Conservation (phyloP, 2,113 vertebrate species). For the Verasper variegatus region DNA sequence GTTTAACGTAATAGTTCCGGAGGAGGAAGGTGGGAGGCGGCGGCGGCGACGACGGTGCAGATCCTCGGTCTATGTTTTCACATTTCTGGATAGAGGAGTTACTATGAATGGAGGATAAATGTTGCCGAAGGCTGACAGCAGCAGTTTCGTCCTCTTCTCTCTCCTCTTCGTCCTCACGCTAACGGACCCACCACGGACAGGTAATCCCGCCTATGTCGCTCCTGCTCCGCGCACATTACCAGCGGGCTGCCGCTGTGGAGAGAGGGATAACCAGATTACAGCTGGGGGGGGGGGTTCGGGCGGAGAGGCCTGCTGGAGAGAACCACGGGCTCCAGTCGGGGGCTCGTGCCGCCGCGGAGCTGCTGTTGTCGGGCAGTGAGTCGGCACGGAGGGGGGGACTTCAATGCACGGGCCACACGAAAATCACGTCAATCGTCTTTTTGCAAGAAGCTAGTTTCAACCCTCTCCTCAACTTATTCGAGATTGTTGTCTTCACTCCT, state of each 20-base stretch:
- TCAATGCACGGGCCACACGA: no score
- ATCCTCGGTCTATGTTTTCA: constrained; percentile 61
- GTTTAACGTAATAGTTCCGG: constrained; percentile 27
- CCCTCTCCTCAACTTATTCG: no score
- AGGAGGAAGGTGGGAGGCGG: constrained; percentile 6
- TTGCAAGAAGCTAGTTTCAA: no score
- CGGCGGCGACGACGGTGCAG: constrained; percentile 44
- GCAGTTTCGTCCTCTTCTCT: constrained; percentile 90
- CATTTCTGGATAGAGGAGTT: constrained; percentile 83
- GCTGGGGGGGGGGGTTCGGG: constrained; percentile 2
- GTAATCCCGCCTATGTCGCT: constrained; percentile 73
- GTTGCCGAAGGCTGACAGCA: constrained; percentile 96
- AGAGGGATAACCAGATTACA: constrained; percentile 29
- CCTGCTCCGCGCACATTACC: neutral
- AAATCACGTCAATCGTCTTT: neutral
- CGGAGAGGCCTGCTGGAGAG: constrained; percentile 46
- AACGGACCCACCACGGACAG: constrained; percentile 94
- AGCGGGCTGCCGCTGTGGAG: neutral
- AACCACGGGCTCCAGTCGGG: constrained; percentile 46
- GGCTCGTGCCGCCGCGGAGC: constrained; percentile 5
- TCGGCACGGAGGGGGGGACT: neutral
- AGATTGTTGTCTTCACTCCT: no score
- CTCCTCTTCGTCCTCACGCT: constrained; percentile 90
- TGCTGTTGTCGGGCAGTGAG: neutral
- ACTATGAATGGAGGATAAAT: constrained; percentile 99